phyloP scores from a whole-genome alignment of 2,113 vertebrate genomes.

The Zosterops hypoxanthus region DNA sequence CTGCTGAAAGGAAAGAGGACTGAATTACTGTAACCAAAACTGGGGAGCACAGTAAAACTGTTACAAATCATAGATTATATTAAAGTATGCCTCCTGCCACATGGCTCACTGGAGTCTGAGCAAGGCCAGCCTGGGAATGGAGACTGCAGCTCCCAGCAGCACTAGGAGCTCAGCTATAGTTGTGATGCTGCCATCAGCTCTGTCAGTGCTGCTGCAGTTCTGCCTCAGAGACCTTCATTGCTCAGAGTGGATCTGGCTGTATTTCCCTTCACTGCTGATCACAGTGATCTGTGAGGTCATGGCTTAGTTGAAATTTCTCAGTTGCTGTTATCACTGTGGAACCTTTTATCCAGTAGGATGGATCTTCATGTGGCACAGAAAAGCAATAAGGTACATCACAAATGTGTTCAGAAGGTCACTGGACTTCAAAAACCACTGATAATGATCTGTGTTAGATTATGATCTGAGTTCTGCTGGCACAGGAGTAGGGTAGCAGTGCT shows the following conservation, averaged over 20 bases:
- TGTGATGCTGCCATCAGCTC: neutral
- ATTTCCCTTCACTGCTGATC: neutral
- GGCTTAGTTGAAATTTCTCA: neutral
- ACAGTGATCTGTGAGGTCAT: neutral
- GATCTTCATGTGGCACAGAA: neutral
- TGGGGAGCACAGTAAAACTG: neutral
- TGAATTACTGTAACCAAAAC: neutral
- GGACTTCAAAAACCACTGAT: fast-evolving
- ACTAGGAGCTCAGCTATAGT: neutral
- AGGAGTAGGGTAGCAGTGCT: neutral
- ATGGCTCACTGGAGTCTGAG: neutral
- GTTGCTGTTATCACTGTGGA: neutral
- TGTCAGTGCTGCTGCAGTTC: neutral
- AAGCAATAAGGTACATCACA: neutral
- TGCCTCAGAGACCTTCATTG: neutral
- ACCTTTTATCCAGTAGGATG: neutral
- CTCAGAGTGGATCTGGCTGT: neutral
- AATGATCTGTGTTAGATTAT: neutral
- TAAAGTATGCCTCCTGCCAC: neutral
- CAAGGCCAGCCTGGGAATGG: neutral
- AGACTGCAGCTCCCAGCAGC: neutral
- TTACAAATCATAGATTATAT: neutral
- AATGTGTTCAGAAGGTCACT: neutral
- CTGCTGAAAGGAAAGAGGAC: neutral
- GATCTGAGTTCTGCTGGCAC: neutral